A percentile compares a stretch with the other conserved stretches of the same genome.
Evolutionary conservation across 2,888 invertebrate genomes (phyloP).

Genomic region (Drosophila percnosoma): DNA sequence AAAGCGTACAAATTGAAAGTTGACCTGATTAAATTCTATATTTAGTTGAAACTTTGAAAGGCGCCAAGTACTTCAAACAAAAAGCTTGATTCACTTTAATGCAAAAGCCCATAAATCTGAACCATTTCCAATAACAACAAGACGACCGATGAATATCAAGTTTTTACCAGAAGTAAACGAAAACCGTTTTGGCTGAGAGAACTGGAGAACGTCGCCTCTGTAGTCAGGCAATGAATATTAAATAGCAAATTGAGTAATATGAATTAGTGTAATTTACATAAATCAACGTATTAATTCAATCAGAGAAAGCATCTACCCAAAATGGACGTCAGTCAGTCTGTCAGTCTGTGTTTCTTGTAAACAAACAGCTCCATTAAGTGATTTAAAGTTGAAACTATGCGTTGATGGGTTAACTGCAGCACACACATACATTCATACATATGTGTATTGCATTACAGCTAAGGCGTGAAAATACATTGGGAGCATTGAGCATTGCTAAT

Average conservation of each 20-base stretch:
- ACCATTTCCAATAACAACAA: slow-evolving; percentile 30
- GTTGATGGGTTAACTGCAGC: slow-evolving; percentile 61
- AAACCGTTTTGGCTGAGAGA: slow-evolving; percentile 36
- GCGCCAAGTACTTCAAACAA: neutral
- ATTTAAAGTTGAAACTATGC: slow-evolving; percentile 72
- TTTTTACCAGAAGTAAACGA: slow-evolving; percentile 40
- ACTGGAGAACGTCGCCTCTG: slow-evolving; percentile 28
- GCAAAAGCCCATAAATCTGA: slow-evolving; percentile 13
- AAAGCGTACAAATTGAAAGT: slow-evolving; percentile 23
- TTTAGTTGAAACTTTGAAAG: neutral
- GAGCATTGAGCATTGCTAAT: slow-evolving; percentile 26
- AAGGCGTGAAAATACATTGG: slow-evolving; percentile 17
- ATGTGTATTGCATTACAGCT: slow-evolving; percentile 33
- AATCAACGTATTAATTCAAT: slow-evolving; percentile 78
- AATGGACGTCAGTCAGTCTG: slow-evolving; percentile 21
- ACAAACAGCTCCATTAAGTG: slow-evolving; percentile 74
- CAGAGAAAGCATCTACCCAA: slow-evolving; percentile 60
- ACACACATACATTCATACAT: slow-evolving; percentile 1
- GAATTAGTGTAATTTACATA: slow-evolving; percentile 82
- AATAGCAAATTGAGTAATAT: slow-evolving; percentile 78
- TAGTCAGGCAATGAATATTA: slow-evolving; percentile 70
- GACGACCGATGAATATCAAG: slow-evolving; percentile 25
- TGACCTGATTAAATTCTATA: neutral
- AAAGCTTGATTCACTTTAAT: neutral
- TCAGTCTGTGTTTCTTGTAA: slow-evolving; percentile 48